These are phyloP conservation scores for Abramis brama DNA, from an alignment of 2,113 vertebrate species.

Conservation along the genomic window DNA sequence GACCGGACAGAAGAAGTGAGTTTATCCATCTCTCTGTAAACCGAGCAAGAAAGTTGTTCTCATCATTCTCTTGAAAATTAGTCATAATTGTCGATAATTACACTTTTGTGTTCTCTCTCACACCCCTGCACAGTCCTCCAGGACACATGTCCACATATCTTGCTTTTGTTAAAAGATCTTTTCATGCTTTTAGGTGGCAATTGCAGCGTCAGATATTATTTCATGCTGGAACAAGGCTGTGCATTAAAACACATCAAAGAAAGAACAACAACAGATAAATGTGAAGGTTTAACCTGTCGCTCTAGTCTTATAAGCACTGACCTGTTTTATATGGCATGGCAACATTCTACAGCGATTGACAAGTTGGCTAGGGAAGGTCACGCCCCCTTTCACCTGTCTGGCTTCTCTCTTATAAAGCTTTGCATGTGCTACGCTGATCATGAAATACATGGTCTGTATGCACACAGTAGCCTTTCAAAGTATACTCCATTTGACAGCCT, in stretches of 20 bases:
- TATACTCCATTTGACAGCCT: neutral
- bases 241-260: slow-evolving; percentile 58
- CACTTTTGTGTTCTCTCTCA: neutral
- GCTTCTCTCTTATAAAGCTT: neutral
- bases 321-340: slow-evolving; percentile 29
- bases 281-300: slow-evolving; percentile 54
- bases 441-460: neutral
- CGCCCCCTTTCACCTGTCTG: neutral
- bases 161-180: neutral
- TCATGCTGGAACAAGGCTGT: neutral
- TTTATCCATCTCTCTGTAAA: neutral
- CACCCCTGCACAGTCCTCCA: neutral
- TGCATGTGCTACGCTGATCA: neutral
- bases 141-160: neutral
- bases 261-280: slow-evolving; percentile 49
- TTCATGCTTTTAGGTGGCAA: neutral
- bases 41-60: neutral
- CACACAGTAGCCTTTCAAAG: neutral
- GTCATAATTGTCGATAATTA: neutral
- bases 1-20: slow-evolving; percentile 95
- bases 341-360: slow-evolving; percentile 22
- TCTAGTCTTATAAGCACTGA: slow-evolving; percentile 56
- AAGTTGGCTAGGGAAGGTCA: neutral
- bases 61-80: neutral
- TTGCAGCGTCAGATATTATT: neutral